These are phyloP conservation scores for Diachasma alloeum DNA, from an alignment of 1,140 invertebrate genomes.

Conservation along the genomic window DNA sequence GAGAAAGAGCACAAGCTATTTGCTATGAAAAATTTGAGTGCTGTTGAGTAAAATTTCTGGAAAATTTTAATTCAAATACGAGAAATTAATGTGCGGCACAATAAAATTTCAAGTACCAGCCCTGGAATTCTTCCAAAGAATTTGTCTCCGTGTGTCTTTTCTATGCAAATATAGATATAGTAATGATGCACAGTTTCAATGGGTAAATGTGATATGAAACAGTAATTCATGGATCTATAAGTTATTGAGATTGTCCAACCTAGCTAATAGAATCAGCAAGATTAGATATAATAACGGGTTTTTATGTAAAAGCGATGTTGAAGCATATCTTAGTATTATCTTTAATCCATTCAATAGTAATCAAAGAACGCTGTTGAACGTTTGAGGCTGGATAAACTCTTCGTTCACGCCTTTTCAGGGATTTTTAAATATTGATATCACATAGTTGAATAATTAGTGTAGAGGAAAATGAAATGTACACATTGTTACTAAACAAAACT, in stretches of 20 bases:
- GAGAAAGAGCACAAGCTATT: too few relatives aligned
- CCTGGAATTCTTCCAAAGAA: too few relatives aligned
- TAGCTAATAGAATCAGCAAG: not conserved
- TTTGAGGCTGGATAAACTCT: not conserved
- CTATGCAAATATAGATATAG: not conserved
- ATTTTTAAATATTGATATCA: slow-evolving; percentile 5
- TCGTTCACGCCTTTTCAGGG: not conserved
- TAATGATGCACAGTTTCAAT: slow-evolving; percentile 6
- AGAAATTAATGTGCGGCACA: too few relatives aligned
- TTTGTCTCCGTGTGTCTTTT: not conserved
- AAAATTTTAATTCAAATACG: too few relatives aligned
- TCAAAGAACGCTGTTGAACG: not conserved
- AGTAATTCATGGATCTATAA: not conserved
- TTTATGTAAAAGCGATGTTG: not conserved
- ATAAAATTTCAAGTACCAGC: too few relatives aligned
- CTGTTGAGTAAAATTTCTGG: too few relatives aligned
- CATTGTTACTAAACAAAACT: not conserved
- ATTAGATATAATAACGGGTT: not conserved
- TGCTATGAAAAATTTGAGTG: too few relatives aligned
- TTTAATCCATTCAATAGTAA: not conserved
- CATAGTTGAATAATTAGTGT: not conserved
- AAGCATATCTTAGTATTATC: not conserved
- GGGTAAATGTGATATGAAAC: not conserved
- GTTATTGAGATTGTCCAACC: not conserved
- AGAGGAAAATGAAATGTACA: not conserved